Base-by-base conservation (phyloP, 2,888 invertebrate genomes). In the Latrodectus elegans region DNA sequence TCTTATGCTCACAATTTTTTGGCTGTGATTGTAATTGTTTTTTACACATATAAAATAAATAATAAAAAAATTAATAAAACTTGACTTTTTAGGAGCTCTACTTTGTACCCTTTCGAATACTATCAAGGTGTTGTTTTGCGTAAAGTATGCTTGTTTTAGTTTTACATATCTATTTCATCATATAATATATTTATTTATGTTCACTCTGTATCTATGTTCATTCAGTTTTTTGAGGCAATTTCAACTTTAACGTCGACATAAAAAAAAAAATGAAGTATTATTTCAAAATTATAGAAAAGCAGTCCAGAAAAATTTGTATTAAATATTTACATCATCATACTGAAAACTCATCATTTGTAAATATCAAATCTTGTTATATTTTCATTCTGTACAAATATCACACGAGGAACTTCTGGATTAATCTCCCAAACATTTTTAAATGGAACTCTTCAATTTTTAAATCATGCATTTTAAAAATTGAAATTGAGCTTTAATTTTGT, bases 1-100 rank as follows among this genome's bases (percentile, higher is more conserved):
- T 68, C 74, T 85, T 87, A 76, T 87, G 86, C 86, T 81, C 86
- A 87, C 77, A 76, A 77, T 87, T 87, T 72, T 77, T 87, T 87
- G 81, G 86, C 86, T 87, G 86, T 87, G 86, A 87, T 87, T 81
- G 77, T 77, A 77, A 81, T 65, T 87, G 64, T 78, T 64, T 78
- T 64, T 38, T 38, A 38, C 38, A 38, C 1, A 38, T 38, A 38
- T 4, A 38, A 38, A 38, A 38, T 38, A 38, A 38, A 38, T 6
- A 38, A n/a, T n/a, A 38, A 38, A 52, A 22, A 73, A 17, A 55
- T 53, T 9, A 22, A 26, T 17, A 55, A 17, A 26, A 73, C 53
- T 73, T 73, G 73, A 52, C 55, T 26, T 12, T 38, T 38, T 38
- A 38, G 38, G 38, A 52, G 49, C 53, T 52, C 60, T 60, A 60